Base-by-base conservation (phyloP, 2,797 vertebrate genomes). In the Helarctos malayanus region DNA sequence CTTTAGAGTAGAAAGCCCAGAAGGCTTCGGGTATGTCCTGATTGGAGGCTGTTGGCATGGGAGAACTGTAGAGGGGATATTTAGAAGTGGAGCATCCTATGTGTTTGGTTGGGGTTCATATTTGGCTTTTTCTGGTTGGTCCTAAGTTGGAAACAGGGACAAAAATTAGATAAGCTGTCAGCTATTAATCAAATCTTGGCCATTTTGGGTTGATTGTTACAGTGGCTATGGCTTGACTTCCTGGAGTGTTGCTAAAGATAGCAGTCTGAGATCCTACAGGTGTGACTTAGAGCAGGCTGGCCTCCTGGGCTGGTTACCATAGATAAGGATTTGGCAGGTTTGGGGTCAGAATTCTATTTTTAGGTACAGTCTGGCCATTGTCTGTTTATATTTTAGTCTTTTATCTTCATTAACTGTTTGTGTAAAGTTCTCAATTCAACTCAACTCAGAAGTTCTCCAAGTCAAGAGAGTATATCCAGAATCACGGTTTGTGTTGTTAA, bases 371-470 rank as follows among this genome's bases (percentile, higher is more conserved):
- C 45, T 88, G 38, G 59, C 27, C 47, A 69, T 23, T 54, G 57
- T 38, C 38, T 7, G 2, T 69, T 80, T 71, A 2, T 18, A 59
- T 23, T 68, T 90, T 15, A 59, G 38, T 38, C 18, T 91, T 27
- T 61, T 49, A 61, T 47, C 1, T 21, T 92, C 56, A 25, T 82
- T 79, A 41, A 68, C 3, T 68, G 2, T 49, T 49, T 45, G 21
- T 73, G 65, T 68, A 75, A 61, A 95, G 69, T 71, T 92, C 23
- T 95, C 45, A 47, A 1, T 88, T 88, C 65, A 88, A 38, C 13
- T n/a, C n/a, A 87, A 16, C 63, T 90, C 41, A 56, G 21, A 95
- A 91, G 2, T 92, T 87, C 49, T 83, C 25, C 32, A 81, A 85
- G 23, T 76, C 5, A 94, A 52, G 52, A 21, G 54, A 73, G 38